Conservation (phyloP, 2,113 vertebrate species). For the Ginglymostoma cirratum region DNA sequence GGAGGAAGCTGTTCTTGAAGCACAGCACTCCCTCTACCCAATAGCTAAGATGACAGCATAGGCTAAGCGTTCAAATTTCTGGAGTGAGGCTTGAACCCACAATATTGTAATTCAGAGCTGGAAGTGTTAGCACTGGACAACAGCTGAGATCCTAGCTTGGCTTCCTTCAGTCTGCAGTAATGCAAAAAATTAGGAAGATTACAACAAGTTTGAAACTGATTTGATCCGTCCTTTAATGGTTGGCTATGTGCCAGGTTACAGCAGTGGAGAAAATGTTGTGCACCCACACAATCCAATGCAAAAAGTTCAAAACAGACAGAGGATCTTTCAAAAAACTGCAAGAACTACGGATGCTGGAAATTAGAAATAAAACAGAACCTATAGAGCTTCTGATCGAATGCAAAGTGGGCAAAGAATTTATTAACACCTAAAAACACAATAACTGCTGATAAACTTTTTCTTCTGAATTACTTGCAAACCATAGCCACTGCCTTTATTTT, state of each 20-base stretch:
- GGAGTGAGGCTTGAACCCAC: not conserved
- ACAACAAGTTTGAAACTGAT: not conserved
- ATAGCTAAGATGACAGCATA: not conserved
- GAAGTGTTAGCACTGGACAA: not conserved
- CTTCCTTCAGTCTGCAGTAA: not conserved
- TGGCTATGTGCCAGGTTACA: not conserved
- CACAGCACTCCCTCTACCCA: not conserved
- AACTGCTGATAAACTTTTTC: not conserved
- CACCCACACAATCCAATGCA: not conserved
- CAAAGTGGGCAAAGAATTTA: not conserved
- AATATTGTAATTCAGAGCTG: not conserved
- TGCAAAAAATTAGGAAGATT: not conserved
- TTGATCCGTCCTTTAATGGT: not conserved
- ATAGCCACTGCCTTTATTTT: not conserved
- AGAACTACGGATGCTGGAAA: no score
- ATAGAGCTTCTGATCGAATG: not conserved
- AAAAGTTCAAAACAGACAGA: not conserved
- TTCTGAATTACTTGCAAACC: not conserved
- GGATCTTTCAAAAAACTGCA: not conserved
- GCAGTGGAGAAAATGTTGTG: not conserved
- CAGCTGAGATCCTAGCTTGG: not conserved
- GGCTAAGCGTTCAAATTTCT: not conserved
- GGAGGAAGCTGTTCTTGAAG: no score
- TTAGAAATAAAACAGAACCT: no score
- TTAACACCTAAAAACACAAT: not conserved